Percentiles rank a stretch among this genome's conserved stretches.
Conservation (phyloP, 2,797 vertebrate species). For the Coreius guichenoti region DNA sequence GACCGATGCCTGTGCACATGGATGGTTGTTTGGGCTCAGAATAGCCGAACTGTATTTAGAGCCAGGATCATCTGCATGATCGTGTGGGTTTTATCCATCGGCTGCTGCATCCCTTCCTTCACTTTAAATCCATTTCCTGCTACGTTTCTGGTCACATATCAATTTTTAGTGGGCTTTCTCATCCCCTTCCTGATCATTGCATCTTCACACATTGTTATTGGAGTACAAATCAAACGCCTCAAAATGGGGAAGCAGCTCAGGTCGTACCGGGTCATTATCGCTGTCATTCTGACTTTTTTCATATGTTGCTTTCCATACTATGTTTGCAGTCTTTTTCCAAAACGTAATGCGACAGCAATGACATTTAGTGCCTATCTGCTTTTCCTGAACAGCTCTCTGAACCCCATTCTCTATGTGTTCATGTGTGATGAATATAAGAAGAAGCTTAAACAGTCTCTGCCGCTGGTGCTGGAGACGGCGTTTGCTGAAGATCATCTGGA, state of each 20-base stretch:
- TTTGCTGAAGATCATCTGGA: conserved; percentile 76
- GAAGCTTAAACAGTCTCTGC: conserved; percentile 75
- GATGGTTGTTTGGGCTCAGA: conserved; percentile 71
- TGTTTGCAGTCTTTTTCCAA: conserved; percentile 58
- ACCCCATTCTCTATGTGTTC: conserved; percentile 71
- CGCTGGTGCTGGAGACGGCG: conserved; percentile 75
- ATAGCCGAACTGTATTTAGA: conserved; percentile 69
- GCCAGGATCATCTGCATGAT: conserved; percentile 55
- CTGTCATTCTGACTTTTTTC: conserved; percentile 74
- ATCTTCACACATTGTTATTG: conserved; percentile 69
- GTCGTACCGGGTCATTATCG: conserved; percentile 67
- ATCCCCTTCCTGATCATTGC: conserved; percentile 74
- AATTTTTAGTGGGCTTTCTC: conserved; percentile 72
- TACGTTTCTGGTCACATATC: conserved; percentile 34
- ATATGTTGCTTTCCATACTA: conserved; percentile 78
- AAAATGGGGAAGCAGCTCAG: conserved; percentile 46
- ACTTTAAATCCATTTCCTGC: rapidly evolving
- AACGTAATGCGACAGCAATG: no score
- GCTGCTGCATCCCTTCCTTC: conserved; percentile 63
- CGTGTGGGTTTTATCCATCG: conserved; percentile 64
- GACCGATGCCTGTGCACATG: background rate
- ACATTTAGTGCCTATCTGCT: no score
- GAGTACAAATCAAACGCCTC: conserved; percentile 57
- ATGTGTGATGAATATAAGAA: background rate
- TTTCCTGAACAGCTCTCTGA: conserved; percentile 73